These are phyloP conservation scores for Aphis craccivora DNA, from an alignment of 1,140 invertebrate species.

Conservation along the genomic window DNA sequence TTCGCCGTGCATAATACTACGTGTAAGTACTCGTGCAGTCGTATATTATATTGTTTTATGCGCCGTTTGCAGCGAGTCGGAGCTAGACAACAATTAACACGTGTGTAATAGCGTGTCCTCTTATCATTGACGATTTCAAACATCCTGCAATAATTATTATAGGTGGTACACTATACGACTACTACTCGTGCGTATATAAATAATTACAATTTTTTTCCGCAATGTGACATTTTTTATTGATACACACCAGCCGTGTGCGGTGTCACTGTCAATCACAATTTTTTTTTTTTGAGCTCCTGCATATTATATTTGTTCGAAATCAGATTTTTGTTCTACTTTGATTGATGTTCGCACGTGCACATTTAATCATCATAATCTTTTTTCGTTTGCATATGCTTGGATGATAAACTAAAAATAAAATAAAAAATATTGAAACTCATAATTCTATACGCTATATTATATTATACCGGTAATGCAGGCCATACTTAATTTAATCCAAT, in stretches of 20 bases:
- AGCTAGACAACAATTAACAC: not conserved
- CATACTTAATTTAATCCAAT: too few relatives aligned
- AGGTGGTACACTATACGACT: not conserved
- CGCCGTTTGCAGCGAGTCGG: not conserved
- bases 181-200: too few relatives aligned
- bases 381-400: not conserved
- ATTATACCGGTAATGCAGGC: too few relatives aligned
- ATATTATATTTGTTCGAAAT: not conserved
- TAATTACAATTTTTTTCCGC: not conserved
- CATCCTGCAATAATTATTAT: not conserved
- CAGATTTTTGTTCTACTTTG: not conserved
- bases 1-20: not conserved
- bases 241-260: too few relatives aligned
- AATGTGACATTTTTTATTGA: not conserved
- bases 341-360: not conserved
- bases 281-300: not conserved
- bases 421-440: not conserved
- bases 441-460: not conserved
- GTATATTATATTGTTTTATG: not conserved
- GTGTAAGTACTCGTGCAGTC: not conserved
- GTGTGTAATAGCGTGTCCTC: not conserved
- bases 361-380: not conserved
- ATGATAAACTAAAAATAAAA: too few relatives aligned
- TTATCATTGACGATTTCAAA: constrained; percentile 8
- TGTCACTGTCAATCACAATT: not conserved